These are phyloP conservation scores for Pollenia labialis DNA, from an alignment of 2,888 invertebrate genomes.

Conservation along the genomic window DNA sequence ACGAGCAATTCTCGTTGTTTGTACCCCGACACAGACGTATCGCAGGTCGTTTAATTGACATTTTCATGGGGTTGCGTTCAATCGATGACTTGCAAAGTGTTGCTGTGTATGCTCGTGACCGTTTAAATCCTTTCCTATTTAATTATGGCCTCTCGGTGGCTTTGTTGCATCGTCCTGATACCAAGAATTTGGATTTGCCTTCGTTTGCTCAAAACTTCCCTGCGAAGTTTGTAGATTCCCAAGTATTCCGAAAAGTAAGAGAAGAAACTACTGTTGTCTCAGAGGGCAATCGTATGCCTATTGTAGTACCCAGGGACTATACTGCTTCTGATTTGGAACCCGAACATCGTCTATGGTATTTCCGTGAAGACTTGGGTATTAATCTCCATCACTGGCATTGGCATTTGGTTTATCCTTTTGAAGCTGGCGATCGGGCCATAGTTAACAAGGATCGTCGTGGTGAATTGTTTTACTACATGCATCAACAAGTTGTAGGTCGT, in stretches of 20 bases:
- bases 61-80: conserved; percentile 89
- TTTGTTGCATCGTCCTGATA: conserved; percentile 88
- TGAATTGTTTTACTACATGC: conserved; percentile 92
- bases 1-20: conserved; percentile 89
- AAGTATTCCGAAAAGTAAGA: conserved; percentile 86
- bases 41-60: conserved; percentile 88
- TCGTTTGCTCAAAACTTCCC: conserved; percentile 88
- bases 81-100: conserved; percentile 88
- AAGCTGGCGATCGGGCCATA: conserved; percentile 86
- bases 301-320: conserved; percentile 87
- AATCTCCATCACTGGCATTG: conserved; percentile 86
- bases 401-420: conserved; percentile 90
- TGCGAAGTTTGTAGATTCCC: conserved; percentile 87
- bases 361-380: conserved; percentile 85
- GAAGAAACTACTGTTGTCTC: conserved; percentile 86
- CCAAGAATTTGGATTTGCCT: conserved; percentile 86
- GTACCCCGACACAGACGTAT: conserved; percentile 88
- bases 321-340: conserved; percentile 90
- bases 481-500: conserved; percentile 86
- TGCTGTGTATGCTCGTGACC: conserved; percentile 89
- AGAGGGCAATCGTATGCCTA: conserved; percentile 87
- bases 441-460: conserved; percentile 89
- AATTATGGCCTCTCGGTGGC: conserved; percentile 92
- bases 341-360: conserved; percentile 88
- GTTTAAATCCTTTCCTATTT: conserved; percentile 91